These are phyloP conservation scores for Nymphalis io DNA, from an alignment of 1,140 invertebrate genomes.

Conservation along the genomic window DNA sequence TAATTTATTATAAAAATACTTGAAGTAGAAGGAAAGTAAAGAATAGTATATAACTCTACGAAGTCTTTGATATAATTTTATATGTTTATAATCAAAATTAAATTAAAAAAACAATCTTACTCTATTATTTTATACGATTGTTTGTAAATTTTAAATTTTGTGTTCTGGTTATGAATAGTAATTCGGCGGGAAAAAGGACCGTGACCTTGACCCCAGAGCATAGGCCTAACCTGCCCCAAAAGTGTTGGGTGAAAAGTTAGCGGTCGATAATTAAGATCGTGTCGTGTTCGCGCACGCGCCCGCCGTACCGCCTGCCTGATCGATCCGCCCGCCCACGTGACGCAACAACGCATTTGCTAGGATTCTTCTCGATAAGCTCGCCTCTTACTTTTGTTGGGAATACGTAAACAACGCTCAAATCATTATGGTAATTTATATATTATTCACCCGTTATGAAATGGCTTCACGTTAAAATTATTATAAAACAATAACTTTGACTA, in stretches of 20 bases:
- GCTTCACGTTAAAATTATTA: background rate
- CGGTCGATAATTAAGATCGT: constrained; percentile 70
- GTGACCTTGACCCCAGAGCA: constrained; percentile 77
- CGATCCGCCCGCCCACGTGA: constrained; percentile 76
- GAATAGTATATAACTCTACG: too few species aligned
- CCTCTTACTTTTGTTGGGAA: constrained; percentile 37
- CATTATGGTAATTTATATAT: constrained; percentile 17
- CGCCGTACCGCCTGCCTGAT: constrained; percentile 51
- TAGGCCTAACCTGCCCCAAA: constrained; percentile 80
- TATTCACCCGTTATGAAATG: background rate
- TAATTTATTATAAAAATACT: constrained; percentile 3
- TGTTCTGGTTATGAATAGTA: background rate
- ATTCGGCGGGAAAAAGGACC: constrained; percentile 48
- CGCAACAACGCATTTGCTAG: constrained; percentile 71
- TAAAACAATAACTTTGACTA: too few species aligned
- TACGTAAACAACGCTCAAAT: constrained; percentile 21
- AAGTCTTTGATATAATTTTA: too few species aligned
- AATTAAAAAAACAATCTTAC: too few species aligned
- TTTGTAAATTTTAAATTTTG: background rate
- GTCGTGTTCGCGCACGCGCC: constrained; percentile 69
- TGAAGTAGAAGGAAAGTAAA: background rate
- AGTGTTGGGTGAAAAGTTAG: constrained; percentile 67
- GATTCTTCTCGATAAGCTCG: constrained; percentile 59
- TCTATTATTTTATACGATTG: background rate
- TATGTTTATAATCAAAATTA: too few species aligned